A percentile compares a stretch with the other conserved stretches of the same genome.
Evolutionary conservation across 1,140 invertebrate species (phyloP).

Genomic region (Pollicipes pollicipes): DNA sequence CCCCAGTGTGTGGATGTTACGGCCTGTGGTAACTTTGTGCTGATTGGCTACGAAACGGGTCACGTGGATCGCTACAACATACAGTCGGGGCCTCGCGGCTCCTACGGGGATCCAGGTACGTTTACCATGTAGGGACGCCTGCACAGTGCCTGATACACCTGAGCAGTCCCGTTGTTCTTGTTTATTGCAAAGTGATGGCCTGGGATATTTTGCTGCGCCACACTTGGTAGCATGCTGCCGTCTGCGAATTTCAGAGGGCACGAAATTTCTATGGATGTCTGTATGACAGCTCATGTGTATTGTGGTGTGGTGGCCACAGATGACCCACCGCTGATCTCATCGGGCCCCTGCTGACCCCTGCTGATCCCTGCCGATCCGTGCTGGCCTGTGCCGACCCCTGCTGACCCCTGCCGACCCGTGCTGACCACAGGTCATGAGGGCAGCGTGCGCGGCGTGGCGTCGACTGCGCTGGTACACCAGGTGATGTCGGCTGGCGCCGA

Average conservation of each 20-base stretch:
- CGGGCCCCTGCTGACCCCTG: too few relatives aligned
- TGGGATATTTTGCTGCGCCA: too few relatives aligned
- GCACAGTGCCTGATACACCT: not conserved
- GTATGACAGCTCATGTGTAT: too few relatives aligned
- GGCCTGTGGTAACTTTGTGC: constrained; percentile 76
- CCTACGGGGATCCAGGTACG: constrained; percentile 47
- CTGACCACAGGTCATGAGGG: constrained; percentile 23
- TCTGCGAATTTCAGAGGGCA: too few relatives aligned
- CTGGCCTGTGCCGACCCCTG: too few relatives aligned
- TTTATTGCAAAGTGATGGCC: too few relatives aligned
- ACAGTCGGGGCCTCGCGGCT: constrained; percentile 72
- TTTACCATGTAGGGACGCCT: constrained; percentile 20
- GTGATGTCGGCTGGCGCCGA: constrained; percentile 56
- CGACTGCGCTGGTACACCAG: constrained; percentile 60
- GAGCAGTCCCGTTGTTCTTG: too few relatives aligned
- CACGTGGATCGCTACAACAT: constrained; percentile 89
- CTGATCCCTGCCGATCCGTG: too few relatives aligned
- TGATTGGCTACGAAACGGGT: constrained; percentile 82
- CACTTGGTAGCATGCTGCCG: too few relatives aligned
- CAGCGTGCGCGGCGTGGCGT: constrained; percentile 50
- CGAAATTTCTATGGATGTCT: too few relatives aligned
- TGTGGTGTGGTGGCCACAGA: too few relatives aligned
- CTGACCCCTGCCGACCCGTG: not conserved
- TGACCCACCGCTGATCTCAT: too few relatives aligned
- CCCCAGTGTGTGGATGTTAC: constrained; percentile 26